Conservation (phyloP, 2,113 vertebrate genomes). For the Heterotis niloticus region DNA sequence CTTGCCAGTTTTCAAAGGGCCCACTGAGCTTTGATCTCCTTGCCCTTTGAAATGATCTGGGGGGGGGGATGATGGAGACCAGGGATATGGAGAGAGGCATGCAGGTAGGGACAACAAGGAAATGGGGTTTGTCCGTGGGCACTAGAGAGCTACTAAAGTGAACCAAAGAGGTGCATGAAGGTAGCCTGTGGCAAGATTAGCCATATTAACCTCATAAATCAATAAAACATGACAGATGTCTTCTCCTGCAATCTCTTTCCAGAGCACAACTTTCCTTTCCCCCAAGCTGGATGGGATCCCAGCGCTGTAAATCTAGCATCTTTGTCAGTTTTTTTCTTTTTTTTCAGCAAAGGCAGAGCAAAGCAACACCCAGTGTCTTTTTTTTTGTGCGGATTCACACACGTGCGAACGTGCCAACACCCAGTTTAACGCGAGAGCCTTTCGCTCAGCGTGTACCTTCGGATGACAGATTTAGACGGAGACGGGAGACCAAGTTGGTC, state of each 20-base stretch:
- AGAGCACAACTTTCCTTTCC: neutral
- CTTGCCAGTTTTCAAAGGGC: slow-evolving; percentile 53
- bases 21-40: slow-evolving; percentile 54
- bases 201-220: slow-evolving; percentile 33
- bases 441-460: neutral
- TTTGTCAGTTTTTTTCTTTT: neutral
- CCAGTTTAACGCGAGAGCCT: no score
- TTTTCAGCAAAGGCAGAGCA: no score
- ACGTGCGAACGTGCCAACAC: neutral
- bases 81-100: neutral
- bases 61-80: slow-evolving; percentile 27
- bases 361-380: neutral
- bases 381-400: neutral
- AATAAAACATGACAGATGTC: slow-evolving; percentile 29
- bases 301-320: neutral
- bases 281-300: neutral
- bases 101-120: slow-evolving; percentile 16
- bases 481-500: neutral
- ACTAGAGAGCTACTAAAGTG: neutral
- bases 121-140: neutral
- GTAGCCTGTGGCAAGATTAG: slow-evolving; percentile 39
- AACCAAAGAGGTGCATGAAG: neutral
- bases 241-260: neutral
- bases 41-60: slow-evolving; percentile 60
- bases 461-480: neutral